phyloP scores from a whole-genome alignment of 1,140 invertebrate genomes.

The Capitella teleta region DNA sequence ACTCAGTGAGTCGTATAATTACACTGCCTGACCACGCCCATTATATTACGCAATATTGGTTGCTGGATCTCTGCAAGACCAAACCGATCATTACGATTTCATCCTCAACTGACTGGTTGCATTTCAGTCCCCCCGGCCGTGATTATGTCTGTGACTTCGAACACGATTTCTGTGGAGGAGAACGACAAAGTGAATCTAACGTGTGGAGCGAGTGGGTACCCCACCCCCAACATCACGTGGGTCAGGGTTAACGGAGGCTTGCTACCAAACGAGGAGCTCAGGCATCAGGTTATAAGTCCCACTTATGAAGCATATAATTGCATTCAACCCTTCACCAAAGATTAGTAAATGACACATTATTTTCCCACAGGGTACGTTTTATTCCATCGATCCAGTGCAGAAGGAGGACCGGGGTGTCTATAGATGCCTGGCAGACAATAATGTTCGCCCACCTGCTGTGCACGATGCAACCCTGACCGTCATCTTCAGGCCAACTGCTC shows the following conservation, averaged over 20 bases:
- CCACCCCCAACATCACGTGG: slow-evolving; percentile 73
- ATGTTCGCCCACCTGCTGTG: slow-evolving; percentile 32
- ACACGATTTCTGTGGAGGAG: slow-evolving; percentile 69
- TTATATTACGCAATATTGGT: no score
- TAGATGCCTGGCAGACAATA: slow-evolving; percentile 37
- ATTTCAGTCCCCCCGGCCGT: slow-evolving; percentile 35
- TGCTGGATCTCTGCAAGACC: no score
- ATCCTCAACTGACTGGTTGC: not conserved
- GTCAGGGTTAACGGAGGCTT: slow-evolving; percentile 25
- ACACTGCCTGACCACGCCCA: not conserved
- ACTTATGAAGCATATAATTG: not conserved
- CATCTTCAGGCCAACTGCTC: slow-evolving; percentile 22
- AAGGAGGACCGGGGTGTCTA: slow-evolving; percentile 27
- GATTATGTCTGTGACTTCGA: slow-evolving; percentile 63
- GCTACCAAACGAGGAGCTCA: slow-evolving; percentile 18
- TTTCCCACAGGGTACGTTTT: slow-evolving; percentile 13
- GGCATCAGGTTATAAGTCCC: slow-evolving; percentile 7
- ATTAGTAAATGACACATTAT: not conserved
- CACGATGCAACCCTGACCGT: slow-evolving; percentile 25
- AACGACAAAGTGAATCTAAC: slow-evolving; percentile 57
- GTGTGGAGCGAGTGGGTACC: slow-evolving; percentile 67
- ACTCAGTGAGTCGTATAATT: slow-evolving; percentile 6
- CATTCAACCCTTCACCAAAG: not conserved
- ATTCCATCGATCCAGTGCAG: slow-evolving; percentile 17
- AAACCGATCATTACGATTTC: no score